These are phyloP conservation scores for Astatoreochromis straeleni DNA, from an alignment of 2,113 vertebrate species.

Conservation along the genomic window DNA sequence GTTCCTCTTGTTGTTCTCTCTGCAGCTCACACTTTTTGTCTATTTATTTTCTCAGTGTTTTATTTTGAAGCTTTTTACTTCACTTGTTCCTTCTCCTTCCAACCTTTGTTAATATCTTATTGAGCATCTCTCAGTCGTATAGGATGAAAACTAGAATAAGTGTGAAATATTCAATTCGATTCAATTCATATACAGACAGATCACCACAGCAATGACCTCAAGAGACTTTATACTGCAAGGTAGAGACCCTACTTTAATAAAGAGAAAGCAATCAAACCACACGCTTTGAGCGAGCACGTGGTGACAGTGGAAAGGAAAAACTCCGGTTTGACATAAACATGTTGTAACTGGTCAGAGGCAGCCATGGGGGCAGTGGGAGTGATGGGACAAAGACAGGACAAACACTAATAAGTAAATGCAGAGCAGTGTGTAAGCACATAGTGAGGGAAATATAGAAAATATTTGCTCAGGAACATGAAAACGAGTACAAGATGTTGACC, in stretches of 20 bases:
- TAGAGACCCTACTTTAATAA: background rate
- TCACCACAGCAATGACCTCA: background rate
- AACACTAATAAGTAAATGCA: background rate
- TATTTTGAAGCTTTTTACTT: background rate
- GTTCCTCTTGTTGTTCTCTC: background rate
- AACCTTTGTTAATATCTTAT: background rate
- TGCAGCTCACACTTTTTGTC: background rate
- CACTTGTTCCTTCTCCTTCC: background rate
- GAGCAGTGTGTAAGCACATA: background rate
- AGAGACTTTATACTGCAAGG: background rate
- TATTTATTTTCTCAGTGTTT: background rate
- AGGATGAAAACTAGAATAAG: background rate
- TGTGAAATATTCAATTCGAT: background rate
- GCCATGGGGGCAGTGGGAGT: background rate
- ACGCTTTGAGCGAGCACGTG: background rate
- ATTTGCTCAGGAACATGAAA: background rate
- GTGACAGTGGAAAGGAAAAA: background rate
- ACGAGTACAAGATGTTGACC: accelerated
- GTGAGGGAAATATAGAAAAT: background rate
- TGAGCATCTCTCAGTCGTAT: background rate
- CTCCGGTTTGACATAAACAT: background rate
- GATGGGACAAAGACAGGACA: background rate
- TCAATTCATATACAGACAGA: background rate
- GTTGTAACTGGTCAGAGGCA: background rate
- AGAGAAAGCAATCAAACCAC: background rate